Conservation (phyloP, 2,888 invertebrate species). For the Cotesia congregata region DNA sequence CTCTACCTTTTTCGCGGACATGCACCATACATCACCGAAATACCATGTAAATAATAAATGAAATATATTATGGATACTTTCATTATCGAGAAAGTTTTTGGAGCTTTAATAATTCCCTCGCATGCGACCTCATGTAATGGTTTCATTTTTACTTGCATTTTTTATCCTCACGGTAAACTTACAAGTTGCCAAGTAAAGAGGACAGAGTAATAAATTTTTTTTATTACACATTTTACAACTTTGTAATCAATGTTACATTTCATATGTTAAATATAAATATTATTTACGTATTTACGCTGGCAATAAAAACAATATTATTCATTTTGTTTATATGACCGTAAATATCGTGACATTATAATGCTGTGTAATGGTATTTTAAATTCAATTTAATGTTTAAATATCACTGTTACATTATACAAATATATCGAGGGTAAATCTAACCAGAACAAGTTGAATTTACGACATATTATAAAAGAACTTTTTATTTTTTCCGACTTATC, state of each 20-base stretch:
- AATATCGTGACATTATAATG: too few relatives aligned
- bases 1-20: constrained; percentile 4
- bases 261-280: background rate
- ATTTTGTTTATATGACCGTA: too few relatives aligned
- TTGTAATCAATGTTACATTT: background rate
- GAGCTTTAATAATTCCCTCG: background rate
- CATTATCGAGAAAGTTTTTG: background rate
- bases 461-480: too few relatives aligned
- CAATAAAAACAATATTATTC: too few relatives aligned
- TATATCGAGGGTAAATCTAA: too few relatives aligned
- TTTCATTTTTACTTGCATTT: background rate
- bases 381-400: too few relatives aligned
- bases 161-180: background rate
- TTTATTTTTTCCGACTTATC: too few relatives aligned
- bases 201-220: background rate
- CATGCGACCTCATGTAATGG: background rate
- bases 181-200: background rate
- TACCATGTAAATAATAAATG: background rate
- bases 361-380: too few relatives aligned
- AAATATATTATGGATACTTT: background rate
- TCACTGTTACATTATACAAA: too few relatives aligned
- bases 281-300: background rate
- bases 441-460: too few relatives aligned
- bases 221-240: background rate
- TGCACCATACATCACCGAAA: background rate